Evolutionary conservation across 2,113 vertebrate species (phyloP).

Genomic region (Octodon degus): DNA sequence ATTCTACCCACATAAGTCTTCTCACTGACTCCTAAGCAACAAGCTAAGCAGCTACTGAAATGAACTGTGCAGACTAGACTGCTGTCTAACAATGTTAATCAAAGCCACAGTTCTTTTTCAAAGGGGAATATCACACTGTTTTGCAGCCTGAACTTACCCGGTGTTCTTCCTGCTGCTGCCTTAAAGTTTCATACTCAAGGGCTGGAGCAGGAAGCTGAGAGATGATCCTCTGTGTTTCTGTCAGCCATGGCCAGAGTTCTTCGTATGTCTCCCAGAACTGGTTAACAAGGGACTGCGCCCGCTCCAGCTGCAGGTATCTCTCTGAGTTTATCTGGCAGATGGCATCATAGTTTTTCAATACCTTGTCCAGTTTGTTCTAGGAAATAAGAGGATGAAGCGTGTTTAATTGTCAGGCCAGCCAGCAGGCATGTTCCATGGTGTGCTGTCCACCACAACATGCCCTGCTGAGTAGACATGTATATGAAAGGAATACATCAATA

Average conservation of each 20-base stretch:
- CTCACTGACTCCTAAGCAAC: background rate
- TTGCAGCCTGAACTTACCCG: conserved; percentile 89
- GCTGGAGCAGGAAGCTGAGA: conserved; percentile 92
- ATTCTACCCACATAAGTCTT: background rate
- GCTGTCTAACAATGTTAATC: background rate
- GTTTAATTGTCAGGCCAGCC: background rate
- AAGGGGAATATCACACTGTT: background rate
- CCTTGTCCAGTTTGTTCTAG: conserved; percentile 90
- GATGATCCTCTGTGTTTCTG: conserved; percentile 91
- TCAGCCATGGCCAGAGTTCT: conserved; percentile 97
- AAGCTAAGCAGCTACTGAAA: background rate
- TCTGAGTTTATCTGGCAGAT: conserved; percentile 97
- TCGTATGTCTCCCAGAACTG: conserved; percentile 99
- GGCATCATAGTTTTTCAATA: conserved; percentile 91
- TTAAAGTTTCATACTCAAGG: conserved; percentile 95
- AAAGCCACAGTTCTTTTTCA: background rate
- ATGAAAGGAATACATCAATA: background rate
- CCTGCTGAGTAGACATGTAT: background rate
- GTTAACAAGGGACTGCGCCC: conserved; percentile 94
- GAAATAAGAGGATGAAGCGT: conserved; percentile 61
- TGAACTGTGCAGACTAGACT: background rate
- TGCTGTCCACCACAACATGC: background rate
- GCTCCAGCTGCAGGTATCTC: conserved; percentile 95
- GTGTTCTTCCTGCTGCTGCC: conserved; percentile 96
- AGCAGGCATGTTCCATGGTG: background rate